Evolutionary conservation across 1,140 invertebrate species (phyloP).

Genomic region (Brachionus koreanus): DNA sequence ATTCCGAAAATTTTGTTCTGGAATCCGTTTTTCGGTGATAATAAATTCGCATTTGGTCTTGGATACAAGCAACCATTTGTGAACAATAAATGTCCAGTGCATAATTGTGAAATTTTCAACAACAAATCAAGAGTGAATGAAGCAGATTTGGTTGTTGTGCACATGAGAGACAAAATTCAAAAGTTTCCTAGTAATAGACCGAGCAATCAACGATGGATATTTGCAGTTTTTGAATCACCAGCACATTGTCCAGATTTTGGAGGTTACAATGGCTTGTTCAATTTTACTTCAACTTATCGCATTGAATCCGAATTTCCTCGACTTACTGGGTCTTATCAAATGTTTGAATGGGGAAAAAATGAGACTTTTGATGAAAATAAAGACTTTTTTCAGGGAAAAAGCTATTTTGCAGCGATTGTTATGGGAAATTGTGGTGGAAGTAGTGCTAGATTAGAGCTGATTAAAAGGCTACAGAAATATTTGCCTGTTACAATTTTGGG

Average conservation of each 20-base stretch:
- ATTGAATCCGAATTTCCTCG: background rate
- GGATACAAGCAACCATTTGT: background rate
- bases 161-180: background rate
- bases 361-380: background rate
- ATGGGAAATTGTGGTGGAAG: background rate
- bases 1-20: conserved; percentile 9
- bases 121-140: background rate
- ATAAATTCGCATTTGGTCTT: background rate
- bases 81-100: background rate
- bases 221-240: conserved; percentile 7
- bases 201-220: conserved; percentile 36
- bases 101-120: background rate
- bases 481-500: background rate
- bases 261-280: background rate
- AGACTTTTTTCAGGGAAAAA: background rate
- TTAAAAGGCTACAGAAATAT: conserved; percentile 20
- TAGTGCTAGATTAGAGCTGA: background rate
- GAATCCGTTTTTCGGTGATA: background rate
- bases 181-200: background rate
- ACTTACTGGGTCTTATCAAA: background rate
- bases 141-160: conserved; percentile 1
- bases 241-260: background rate
- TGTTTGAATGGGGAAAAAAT: background rate
- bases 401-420: background rate
- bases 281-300: conserved; percentile 27